Base-by-base conservation (phyloP, 1,140 invertebrate species). In the Capitella teleta region DNA sequence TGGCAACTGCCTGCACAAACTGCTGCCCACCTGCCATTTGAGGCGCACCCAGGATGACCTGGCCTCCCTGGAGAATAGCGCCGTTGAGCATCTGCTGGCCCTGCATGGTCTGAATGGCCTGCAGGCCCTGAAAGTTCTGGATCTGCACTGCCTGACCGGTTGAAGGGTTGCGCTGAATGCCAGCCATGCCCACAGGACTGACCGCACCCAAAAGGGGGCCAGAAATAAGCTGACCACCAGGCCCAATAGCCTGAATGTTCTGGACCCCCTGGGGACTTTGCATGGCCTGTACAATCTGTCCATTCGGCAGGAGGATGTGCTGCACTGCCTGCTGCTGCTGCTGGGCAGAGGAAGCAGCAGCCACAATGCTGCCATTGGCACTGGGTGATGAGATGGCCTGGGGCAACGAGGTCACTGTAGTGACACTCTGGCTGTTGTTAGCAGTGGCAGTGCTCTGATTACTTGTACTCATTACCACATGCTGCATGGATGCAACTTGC, bases 241-340 rank as follows among this genome's bases (percentile, higher is more conserved):
- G 51, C 21, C 34, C 28, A 6, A 52, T 28, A 16, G 47, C 21
- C 36, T 52, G 51, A 38, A 40, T 8, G 24, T 25, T 47, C 14
- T 18, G 21, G 23, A 26, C 28, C 21, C 21, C 42, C 16, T 21
- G 19, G 2, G 42, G 25, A 21, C 42, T 28, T 8, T 43, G 14
- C 6, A 53, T 21, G 26, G 46, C 58, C 41, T 63, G 61, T 14
- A 63, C 52, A 8, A 60, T 52, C 48, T 68, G 66, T 8, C 64
- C 66, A 55, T 62, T 66, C 3, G 64, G 60, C 18, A 66, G 47
- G 24, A 61, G 47, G 25, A 54, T 47, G 42, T 56, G 58, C 45
- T 59, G 60, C 36, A 54, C 23, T 48, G 28, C 30, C 28, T 52
- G 51, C 34, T 54, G 56, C 43, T 47, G 57, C 32, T 44, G 57